Evolutionary conservation across 2,797 vertebrate species (phyloP), one percentile per base, ranked within the genome.

Genomic region (Bradypodion ventrale): DNA sequence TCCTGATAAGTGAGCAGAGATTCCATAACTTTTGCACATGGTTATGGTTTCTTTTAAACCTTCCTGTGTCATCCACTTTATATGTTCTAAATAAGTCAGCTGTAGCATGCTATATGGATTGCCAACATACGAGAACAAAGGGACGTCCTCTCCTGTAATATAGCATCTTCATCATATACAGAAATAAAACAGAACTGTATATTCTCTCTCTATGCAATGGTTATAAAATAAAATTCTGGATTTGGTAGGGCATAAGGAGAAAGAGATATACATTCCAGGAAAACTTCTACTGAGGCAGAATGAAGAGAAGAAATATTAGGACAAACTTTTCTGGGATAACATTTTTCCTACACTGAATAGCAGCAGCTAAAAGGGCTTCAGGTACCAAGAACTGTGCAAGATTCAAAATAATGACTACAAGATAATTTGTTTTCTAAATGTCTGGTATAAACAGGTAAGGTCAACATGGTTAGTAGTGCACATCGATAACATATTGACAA

Each of bases 101-200:
- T 87, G 46, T 85, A 86, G 63, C 66, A 82, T 1, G 66, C 29
- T 6, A 27, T 35, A 40, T 49, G 75, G 21, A 27, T 13, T 46
- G 65, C 23, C 65, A 52, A 15, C 40, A 37, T 63, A 32, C 23
- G 49, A 76, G 27, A 81, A 76, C 23, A 46, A 2, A 86, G 77
- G 46, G 65, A 19, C 25, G 7, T 49, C 76, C 23, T 70, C 56
- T 52, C 35, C 42, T 75, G 37, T 13, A 46, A 78, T 77, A 69
- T 81, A 78, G 60, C 75, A 83, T 40, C 37, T 87, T 82, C 21
- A 40, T 46, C 21, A 40, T 46, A 73, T 80, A 15, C 63, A 83
- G 75, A 1, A 65, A 52, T 68, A 77, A 49, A 32, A 76, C 63
- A 76, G 80, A 82, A 74, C 52, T 42, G 49, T 59, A 16, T 69